These are phyloP conservation scores for Scolopax bukidnonensis DNA, from an alignment of 2,797 vertebrate genomes.

Conservation along the genomic window DNA sequence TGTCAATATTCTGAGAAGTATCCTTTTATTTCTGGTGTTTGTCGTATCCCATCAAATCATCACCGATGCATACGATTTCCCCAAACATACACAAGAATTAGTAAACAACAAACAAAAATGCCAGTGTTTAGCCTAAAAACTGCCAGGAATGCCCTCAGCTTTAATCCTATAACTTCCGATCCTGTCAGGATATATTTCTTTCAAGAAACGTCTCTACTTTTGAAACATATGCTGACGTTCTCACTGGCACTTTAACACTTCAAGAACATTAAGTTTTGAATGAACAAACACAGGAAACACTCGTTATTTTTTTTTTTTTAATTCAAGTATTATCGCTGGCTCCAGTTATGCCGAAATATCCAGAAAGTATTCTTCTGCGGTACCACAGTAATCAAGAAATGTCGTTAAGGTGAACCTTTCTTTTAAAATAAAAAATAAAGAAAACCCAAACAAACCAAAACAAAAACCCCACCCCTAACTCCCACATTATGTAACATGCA, in stretches of 20 bases:
- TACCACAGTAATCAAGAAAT: background rate
- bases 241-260: background rate
- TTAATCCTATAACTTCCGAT: background rate
- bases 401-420: background rate
- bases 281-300: background rate
- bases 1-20: background rate
- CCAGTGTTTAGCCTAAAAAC: background rate
- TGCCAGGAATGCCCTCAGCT: background rate
- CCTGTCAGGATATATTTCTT: background rate
- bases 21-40: background rate
- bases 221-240: accelerated
- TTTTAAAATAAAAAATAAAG: background rate
- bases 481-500: slow-evolving; percentile 35
- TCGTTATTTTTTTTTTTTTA: background rate
- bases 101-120: background rate
- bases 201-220: background rate
- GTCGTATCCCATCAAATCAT: background rate
- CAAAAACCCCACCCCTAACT: background rate
- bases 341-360: background rate
- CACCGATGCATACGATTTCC: background rate
- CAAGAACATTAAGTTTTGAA: background rate
- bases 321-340: background rate
- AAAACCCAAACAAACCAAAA: background rate
- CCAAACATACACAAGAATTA: background rate
- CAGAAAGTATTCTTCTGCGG: background rate